Evolutionary conservation across 2,888 invertebrate species (phyloP).

Genomic region (Athripsodes cinereus): DNA sequence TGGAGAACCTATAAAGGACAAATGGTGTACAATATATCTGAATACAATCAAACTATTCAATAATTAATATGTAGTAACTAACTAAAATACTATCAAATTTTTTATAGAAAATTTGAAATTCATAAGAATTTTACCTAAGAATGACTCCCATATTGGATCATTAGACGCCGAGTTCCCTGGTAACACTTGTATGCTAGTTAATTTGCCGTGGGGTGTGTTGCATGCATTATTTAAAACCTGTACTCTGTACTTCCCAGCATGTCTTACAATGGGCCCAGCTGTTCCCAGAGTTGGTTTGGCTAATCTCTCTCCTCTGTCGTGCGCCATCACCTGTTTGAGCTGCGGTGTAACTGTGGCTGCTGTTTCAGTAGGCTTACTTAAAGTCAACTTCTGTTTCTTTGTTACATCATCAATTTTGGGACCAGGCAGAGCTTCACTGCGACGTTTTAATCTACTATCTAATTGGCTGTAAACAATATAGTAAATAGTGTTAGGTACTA

Average conservation of each 20-base stretch:
- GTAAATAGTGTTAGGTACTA: neutral
- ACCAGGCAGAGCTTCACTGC: constrained; percentile 37
- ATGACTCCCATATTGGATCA: constrained; percentile 65
- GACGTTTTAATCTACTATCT: constrained; percentile 42
- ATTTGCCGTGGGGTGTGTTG: constrained; percentile 54
- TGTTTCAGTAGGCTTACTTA: constrained; percentile 20
- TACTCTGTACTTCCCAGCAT: constrained; percentile 43
- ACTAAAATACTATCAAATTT: neutral
- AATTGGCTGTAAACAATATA: constrained; percentile 33
- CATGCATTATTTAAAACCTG: constrained; percentile 50
- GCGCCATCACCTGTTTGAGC: constrained; percentile 15
- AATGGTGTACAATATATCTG: too few relatives aligned
- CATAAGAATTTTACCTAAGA: constrained; percentile 45
- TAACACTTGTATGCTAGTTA: constrained; percentile 51
- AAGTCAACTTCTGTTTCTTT: constrained; percentile 29
- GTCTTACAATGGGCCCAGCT: constrained; percentile 43
- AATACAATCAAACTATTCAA: too few relatives aligned
- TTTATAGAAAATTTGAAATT: neutral
- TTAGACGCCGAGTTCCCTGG: constrained; percentile 51
- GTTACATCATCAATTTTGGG: constrained; percentile 36
- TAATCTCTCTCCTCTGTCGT: constrained; percentile 28
- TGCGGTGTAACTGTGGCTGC: constrained; percentile 23
- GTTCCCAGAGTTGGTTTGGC: constrained; percentile 38
- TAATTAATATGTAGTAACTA: too few relatives aligned
- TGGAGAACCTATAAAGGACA: constrained; percentile 44